Conservation (phyloP, 2,888 invertebrate species). For the Steinernema hermaphroditum region DNA sequence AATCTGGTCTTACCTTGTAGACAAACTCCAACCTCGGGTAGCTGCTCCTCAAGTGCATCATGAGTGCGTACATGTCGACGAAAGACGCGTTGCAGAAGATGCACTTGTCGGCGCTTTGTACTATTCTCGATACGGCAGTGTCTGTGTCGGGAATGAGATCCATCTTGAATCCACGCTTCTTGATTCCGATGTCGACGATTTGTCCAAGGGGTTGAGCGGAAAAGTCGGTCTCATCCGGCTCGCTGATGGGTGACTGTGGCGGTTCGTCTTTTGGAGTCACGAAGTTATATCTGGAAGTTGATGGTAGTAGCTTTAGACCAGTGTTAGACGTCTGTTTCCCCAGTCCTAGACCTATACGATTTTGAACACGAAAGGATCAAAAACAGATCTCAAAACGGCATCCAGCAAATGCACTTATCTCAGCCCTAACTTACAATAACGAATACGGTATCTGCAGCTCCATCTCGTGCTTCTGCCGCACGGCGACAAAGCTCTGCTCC, state of each 20-base stretch:
- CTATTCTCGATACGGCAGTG: not conserved
- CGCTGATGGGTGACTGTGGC: too few relatives aligned
- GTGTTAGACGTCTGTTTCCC: too few relatives aligned
- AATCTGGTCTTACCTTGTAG: not conserved
- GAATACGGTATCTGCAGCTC: not conserved
- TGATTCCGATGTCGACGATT: not conserved
- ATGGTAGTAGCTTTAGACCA: too few relatives aligned
- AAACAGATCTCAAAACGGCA: too few relatives aligned
- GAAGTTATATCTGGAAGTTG: not conserved
- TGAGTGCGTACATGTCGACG: not conserved
- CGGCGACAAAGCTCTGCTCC: not conserved
- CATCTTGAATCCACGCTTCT: not conserved
- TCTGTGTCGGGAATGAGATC: not conserved
- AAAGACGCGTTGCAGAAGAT: not conserved
- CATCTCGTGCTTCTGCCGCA: not conserved
- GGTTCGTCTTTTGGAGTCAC: not conserved
- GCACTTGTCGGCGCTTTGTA: not conserved
- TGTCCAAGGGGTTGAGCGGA: not conserved
- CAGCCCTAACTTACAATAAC: not conserved
- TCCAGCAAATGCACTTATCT: too few relatives aligned
- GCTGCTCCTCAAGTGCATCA: constrained; percentile 8
- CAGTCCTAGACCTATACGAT: too few relatives aligned
- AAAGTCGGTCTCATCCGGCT: not conserved
- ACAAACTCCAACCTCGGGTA: not conserved
- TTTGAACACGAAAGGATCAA: too few relatives aligned